These are phyloP conservation scores for Acleris holmiana DNA, from an alignment of 2,888 invertebrate species.

Conservation along the genomic window DNA sequence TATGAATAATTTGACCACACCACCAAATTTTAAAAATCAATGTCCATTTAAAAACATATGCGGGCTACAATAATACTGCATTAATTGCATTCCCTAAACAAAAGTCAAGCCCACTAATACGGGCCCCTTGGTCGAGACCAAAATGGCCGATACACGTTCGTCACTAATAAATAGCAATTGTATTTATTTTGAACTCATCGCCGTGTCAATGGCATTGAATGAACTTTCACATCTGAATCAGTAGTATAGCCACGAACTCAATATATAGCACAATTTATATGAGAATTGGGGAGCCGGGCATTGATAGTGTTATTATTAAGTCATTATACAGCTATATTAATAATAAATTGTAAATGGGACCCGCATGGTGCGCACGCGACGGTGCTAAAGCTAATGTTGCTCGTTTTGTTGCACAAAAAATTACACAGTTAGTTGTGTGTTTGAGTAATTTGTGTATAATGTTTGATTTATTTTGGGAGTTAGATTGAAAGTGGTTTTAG, in stretches of 20 bases:
- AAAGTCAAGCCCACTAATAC: constrained; percentile 22
- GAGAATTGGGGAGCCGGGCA: too few relatives aligned
- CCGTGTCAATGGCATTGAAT: too few relatives aligned
- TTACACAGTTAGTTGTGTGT: neutral
- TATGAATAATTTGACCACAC: neutral
- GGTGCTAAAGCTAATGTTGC: constrained; percentile 48
- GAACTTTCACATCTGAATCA: too few relatives aligned
- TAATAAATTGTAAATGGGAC: constrained; percentile 39
- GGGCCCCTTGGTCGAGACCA: constrained; percentile 22
- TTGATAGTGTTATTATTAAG: constrained; percentile 13
- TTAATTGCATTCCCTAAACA: constrained; percentile 35
- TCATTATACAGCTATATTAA: constrained; percentile 27
- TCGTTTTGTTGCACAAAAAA: constrained; percentile 36
- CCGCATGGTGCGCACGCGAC: constrained; percentile 63
- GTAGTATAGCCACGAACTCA: too few relatives aligned
- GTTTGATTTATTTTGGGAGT: too few relatives aligned
- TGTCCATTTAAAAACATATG: constrained; percentile 11
- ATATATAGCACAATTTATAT: too few relatives aligned
- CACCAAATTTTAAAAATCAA: constrained; percentile 25
- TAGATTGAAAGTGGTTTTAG: too few relatives aligned
- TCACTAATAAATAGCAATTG: neutral
- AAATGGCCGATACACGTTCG: constrained; percentile 6
- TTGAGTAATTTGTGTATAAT: too few relatives aligned
- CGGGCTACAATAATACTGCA: constrained; percentile 34
- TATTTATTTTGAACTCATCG: too few relatives aligned